Conservation (phyloP, 1,140 invertebrate species). For the Ganaspis sp. region DNA sequence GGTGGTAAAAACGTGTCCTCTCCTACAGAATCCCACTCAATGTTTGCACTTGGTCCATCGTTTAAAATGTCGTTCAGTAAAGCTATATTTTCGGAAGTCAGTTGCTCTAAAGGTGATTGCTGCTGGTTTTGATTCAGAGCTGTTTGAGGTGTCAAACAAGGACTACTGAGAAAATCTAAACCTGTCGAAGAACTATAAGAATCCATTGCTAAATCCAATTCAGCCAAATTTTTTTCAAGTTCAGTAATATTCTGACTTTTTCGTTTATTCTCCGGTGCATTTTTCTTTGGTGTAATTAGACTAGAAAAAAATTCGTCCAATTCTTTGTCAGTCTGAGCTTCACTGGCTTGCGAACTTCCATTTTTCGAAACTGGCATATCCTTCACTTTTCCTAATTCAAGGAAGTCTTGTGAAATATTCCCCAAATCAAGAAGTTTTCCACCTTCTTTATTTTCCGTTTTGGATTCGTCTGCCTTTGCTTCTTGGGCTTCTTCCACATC, state of each 20-base stretch:
- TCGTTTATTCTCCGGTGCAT: conserved; percentile 21
- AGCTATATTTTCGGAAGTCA: conserved; percentile 67
- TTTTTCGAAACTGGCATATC: conserved; percentile 45
- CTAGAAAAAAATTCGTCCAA: conserved; percentile 64
- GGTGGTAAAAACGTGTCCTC: conserved; percentile 70
- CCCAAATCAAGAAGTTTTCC: conserved; percentile 67
- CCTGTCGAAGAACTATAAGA: conserved; percentile 55
- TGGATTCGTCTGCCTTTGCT: conserved; percentile 54
- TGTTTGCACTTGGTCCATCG: conserved; percentile 46
- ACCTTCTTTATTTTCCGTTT: conserved; percentile 51
- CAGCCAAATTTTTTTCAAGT: conserved; percentile 57
- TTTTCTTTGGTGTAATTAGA: conserved; percentile 46
- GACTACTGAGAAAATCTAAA: conserved; percentile 53
- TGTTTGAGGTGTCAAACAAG: conserved; percentile 52
- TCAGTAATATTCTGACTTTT: conserved; percentile 43
- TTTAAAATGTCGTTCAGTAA: conserved; percentile 72
- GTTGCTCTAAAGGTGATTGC: conserved; percentile 52
- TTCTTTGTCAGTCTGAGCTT: conserved; percentile 51
- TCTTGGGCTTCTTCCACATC: conserved; percentile 73
- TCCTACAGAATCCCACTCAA: conserved; percentile 66
- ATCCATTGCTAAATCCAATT: conserved; percentile 60
- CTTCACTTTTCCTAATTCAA: conserved; percentile 46
- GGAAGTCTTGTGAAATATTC: conserved; percentile 49
- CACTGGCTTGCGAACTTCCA: conserved; percentile 36
- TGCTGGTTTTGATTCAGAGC: conserved; percentile 37